Evolutionary conservation across 2,113 vertebrate species (phyloP).

Genomic region (Actenoides lindsayi): DNA sequence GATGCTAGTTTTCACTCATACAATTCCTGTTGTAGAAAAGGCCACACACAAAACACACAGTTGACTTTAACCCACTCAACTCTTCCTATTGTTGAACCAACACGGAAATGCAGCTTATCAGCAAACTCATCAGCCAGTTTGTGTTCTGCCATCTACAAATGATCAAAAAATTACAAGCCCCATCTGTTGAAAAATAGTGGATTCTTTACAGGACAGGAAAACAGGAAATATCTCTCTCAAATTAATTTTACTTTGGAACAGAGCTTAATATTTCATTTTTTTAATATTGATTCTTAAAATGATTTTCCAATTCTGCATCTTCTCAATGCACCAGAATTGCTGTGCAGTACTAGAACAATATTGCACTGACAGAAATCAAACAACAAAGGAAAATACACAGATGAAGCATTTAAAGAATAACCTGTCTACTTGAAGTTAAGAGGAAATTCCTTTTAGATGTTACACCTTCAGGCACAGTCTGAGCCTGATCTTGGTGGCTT

Average conservation of each 20-base stretch:
- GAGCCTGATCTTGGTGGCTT: neutral
- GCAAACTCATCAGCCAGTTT: conserved; percentile 6
- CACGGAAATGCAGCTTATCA: neutral
- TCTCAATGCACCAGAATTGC: neutral
- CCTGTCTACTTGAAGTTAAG: neutral
- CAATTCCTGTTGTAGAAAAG: neutral
- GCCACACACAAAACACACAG: neutral
- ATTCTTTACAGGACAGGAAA: neutral
- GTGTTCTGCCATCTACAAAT: neutral
- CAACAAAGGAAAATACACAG: neutral
- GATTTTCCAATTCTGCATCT: neutral
- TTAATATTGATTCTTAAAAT: neutral
- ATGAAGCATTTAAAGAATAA: neutral
- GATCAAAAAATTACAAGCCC: neutral
- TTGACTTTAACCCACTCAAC: conserved; percentile 7
- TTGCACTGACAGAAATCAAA: neutral
- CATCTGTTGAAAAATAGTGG: neutral
- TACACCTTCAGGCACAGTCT: neutral
- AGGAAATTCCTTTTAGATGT: neutral
- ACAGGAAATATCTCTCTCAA: neutral
- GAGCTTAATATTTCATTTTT: neutral
- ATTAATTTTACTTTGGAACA: neutral
- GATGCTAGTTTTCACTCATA: neutral
- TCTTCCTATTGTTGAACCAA: conserved; percentile 34
- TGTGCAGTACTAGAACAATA: neutral